These are phyloP conservation scores for Cardinalis cardinalis DNA, from an alignment of 2,113 vertebrate species.

Conservation along the genomic window DNA sequence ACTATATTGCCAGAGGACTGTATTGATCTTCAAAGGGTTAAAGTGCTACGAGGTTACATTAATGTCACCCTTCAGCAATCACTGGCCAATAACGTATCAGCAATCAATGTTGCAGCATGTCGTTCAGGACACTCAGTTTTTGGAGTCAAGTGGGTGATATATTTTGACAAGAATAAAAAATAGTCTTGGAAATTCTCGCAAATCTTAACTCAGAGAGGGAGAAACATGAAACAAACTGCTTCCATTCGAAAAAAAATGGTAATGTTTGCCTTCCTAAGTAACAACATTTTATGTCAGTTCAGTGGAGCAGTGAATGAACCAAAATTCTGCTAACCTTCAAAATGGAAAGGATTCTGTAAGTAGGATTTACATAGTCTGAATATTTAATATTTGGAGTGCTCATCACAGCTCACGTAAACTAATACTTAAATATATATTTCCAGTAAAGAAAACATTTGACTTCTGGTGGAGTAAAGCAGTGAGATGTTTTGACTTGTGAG, in stretches of 20 bases:
- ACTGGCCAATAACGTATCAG: slow-evolving; percentile 58
- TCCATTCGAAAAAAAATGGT: slow-evolving; percentile 49
- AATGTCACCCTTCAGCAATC: slow-evolving; percentile 61
- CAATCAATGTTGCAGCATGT: slow-evolving; percentile 56
- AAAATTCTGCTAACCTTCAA: slow-evolving; percentile 69
- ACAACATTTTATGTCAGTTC: slow-evolving; percentile 63
- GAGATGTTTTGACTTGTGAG: slow-evolving; percentile 28
- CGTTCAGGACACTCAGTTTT: slow-evolving; percentile 35
- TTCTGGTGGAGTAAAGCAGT: slow-evolving; percentile 4
- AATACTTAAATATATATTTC: slow-evolving; percentile 53
- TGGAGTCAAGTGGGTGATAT: slow-evolving; percentile 41
- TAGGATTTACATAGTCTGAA: slow-evolving; percentile 71
- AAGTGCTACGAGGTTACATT: slow-evolving; percentile 45
- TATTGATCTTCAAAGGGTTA: slow-evolving; percentile 63
- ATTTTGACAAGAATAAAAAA: slow-evolving; percentile 51
- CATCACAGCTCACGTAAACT: slow-evolving; percentile 58
- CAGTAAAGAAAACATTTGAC: slow-evolving; percentile 46
- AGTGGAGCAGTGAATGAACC: slow-evolving; percentile 64
- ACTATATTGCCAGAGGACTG: neutral
- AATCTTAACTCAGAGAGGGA: slow-evolving; percentile 49
- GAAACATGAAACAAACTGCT: slow-evolving; percentile 52
- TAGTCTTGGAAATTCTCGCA: slow-evolving; percentile 17
- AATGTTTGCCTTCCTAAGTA: slow-evolving; percentile 66
- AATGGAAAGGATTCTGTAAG: slow-evolving; percentile 64
- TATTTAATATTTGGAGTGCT: slow-evolving; percentile 71